Conservation (phyloP, 2,888 invertebrate species). For the Chydorus sphaericus region DNA sequence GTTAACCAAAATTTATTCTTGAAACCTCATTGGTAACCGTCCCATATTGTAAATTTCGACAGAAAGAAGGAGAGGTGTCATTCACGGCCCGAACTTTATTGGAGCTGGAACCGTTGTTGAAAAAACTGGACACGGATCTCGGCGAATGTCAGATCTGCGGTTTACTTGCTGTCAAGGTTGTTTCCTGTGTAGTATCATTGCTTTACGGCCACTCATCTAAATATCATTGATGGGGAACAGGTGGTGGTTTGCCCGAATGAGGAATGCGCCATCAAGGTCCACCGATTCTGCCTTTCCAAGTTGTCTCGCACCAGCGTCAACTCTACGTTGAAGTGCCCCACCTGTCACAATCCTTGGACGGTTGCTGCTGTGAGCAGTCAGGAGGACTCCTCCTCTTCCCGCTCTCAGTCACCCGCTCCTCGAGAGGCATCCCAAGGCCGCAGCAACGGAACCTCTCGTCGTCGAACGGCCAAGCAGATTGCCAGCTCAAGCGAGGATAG, state of each 20-base stretch:
- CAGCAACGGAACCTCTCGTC: not conserved
- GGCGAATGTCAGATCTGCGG: slow-evolving; percentile 7
- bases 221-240: too few relatives aligned
- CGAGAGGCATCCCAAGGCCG: not conserved
- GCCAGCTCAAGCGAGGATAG: too few relatives aligned
- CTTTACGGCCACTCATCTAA: too few relatives aligned
- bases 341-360: slow-evolving; percentile 1
- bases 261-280: slow-evolving; percentile 7
- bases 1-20: not conserved
- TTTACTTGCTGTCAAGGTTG: slow-evolving; percentile 9
- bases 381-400: not conserved
- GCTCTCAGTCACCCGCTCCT: not conserved
- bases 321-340: slow-evolving; percentile 10
- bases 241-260: not conserved
- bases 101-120: slow-evolving; percentile 11
- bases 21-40: not conserved
- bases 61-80: slow-evolving; percentile 8
- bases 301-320: slow-evolving; percentile 1
- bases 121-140: slow-evolving; percentile 4
- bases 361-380: not conserved
- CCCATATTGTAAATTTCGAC: not conserved
- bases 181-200: not conserved
- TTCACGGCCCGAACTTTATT: slow-evolving; percentile 6
- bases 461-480: too few relatives aligned
- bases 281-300: slow-evolving; percentile 1